phyloP scores from a whole-genome alignment of 2,797 vertebrate genomes.

The Heteromormyrus szaboi region DNA sequence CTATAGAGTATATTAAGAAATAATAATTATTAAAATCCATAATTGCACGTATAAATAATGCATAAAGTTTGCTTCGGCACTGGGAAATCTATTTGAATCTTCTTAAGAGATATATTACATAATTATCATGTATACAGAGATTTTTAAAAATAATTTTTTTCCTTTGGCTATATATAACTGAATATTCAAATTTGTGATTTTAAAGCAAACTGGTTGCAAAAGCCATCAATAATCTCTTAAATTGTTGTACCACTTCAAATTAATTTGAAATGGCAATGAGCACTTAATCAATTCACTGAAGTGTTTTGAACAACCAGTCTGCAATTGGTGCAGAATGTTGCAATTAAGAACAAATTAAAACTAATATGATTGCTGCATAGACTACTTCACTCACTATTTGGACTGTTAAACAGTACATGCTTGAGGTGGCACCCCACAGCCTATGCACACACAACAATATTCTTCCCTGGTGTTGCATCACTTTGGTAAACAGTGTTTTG shows the following conservation, averaged over 20 bases:
- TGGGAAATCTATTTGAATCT: neutral
- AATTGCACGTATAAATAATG: neutral
- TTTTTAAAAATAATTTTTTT: neutral
- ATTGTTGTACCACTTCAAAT: constrained; percentile 16
- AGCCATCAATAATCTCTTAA: neutral
- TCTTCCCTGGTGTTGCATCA: neutral
- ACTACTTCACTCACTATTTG: neutral
- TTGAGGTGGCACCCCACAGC: neutral
- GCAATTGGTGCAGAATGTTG: constrained; percentile 14
- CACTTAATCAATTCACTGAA: constrained; percentile 22
- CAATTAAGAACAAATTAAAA: constrained; percentile 22
- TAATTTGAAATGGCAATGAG: constrained; percentile 19
- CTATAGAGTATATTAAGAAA: neutral
- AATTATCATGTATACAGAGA: neutral
- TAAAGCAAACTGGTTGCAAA: constrained; percentile 3
- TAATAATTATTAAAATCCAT: neutral
- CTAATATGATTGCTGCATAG: neutral
- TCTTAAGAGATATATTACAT: neutral
- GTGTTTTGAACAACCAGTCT: constrained; percentile 12
- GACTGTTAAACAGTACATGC: neutral
- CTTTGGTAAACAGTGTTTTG: neutral
- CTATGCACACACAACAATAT: neutral
- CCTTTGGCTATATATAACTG: neutral
- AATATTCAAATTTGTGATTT: neutral
- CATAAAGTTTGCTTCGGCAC: neutral